Conservation (phyloP, 2,888 invertebrate genomes). For the Periphyllus acericola region DNA sequence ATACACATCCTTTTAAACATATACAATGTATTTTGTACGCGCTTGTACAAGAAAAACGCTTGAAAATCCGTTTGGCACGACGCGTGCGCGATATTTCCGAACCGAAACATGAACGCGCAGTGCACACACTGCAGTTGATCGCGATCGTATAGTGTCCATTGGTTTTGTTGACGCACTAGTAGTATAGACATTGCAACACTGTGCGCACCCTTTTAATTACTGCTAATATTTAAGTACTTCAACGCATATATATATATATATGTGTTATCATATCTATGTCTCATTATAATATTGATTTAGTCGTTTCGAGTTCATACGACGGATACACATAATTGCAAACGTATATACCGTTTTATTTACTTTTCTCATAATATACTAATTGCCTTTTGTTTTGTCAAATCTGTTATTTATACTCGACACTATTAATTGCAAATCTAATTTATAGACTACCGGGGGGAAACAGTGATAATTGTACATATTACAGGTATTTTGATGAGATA, state of each 20-base stretch:
- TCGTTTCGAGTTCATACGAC: background rate
- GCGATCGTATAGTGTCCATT: conserved; percentile 10
- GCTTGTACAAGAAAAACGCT: background rate
- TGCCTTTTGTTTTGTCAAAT: background rate
- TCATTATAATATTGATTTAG: conserved; percentile 3
- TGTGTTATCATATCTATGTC: too few species aligned
- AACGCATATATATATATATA: background rate
- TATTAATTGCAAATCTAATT: conserved; percentile 25
- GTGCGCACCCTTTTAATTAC: conserved; percentile 26
- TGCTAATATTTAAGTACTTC: conserved; percentile 13
- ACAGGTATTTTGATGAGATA: background rate
- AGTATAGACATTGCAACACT: background rate
- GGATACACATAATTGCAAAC: background rate
- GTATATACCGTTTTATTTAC: conserved; percentile 7
- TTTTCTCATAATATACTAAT: background rate
- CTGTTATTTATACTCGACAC: background rate
- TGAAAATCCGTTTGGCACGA: background rate
- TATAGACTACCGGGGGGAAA: background rate
- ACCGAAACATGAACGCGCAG: background rate
- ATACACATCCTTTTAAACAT: too few species aligned
- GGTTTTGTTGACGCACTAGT: conserved; percentile 6
- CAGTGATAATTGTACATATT: too few species aligned
- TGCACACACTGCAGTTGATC: background rate
- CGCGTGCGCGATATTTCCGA: background rate
- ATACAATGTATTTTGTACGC: too few species aligned